A percentile compares a stretch with the other conserved stretches of the same genome.
phyloP scores from a whole-genome alignment of 2,113 vertebrate genomes.

The Vicugna pacos region DNA sequence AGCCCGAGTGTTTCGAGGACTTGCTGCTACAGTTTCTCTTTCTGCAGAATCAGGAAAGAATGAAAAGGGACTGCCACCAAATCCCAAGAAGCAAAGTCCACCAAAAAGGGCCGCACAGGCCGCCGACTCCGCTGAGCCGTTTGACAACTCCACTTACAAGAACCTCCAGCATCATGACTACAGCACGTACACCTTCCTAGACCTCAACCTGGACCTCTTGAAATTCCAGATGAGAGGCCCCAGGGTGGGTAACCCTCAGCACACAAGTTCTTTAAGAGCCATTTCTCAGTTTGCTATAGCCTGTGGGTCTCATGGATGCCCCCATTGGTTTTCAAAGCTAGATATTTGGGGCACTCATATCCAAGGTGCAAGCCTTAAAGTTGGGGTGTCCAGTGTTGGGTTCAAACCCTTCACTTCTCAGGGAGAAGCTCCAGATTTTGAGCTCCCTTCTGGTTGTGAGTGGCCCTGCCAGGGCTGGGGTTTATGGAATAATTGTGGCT shows the following conservation, averaged over 20 bases:
- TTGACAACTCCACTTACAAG: conserved; percentile 93
- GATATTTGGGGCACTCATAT: not conserved
- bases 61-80: too few species aligned
- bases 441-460: not conserved
- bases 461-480: not conserved
- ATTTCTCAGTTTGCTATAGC: not conserved
- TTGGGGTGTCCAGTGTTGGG: not conserved
- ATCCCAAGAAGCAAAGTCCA: too few species aligned
- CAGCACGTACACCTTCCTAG: conserved; percentile 91
- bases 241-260: not conserved
- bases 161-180: conserved; percentile 95
- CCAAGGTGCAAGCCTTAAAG: not conserved
- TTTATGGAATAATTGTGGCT: not conserved
- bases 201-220: conserved; percentile 90
- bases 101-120: conserved; percentile 43
- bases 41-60: too few species aligned
- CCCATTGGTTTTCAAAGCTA: not conserved
- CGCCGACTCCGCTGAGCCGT: conserved; percentile 79
- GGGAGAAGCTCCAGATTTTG: not conserved
- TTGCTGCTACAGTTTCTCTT: too few species aligned
- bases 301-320: not conserved
- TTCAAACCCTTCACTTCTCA: not conserved
- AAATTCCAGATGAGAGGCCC: conserved; percentile 79
- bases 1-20: too few species aligned
- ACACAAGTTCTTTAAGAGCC: not conserved